These are phyloP conservation scores for Tetropium fuscum DNA, from an alignment of 2,888 invertebrate species.

Conservation along the genomic window DNA sequence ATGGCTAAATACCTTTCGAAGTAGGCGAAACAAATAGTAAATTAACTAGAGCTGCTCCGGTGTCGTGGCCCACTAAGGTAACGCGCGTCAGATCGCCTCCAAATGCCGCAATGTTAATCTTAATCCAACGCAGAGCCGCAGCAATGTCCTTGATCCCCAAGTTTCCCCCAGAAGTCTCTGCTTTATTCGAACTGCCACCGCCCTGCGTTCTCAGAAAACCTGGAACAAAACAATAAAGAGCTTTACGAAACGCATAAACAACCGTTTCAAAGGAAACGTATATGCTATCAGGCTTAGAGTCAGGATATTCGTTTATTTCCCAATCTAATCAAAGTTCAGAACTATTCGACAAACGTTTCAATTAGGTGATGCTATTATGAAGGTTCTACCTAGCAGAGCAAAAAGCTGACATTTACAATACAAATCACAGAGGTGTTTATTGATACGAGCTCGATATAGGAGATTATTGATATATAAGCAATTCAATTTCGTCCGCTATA, in stretches of 20 bases:
- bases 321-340: conserved; percentile 11
- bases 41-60: conserved; percentile 88
- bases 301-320: conserved; percentile 11
- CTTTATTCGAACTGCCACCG: conserved; percentile 47
- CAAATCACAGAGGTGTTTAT: too few species aligned
- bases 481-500: too few species aligned
- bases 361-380: conserved; percentile 8
- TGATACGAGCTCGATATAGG: too few species aligned
- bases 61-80: conserved; percentile 87
- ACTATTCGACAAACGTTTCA: conserved; percentile 2
- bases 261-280: conserved; percentile 15
- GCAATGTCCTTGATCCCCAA: conserved; percentile 86
- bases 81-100: conserved; percentile 89
- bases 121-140: conserved; percentile 87
- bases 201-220: conserved; percentile 71
- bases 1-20: conserved; percentile 72
- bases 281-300: conserved; percentile 14
- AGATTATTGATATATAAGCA: too few species aligned
- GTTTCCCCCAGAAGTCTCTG: conserved; percentile 71
- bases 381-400: too few species aligned
- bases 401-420: too few species aligned
- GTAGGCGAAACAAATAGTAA: conserved; percentile 85
- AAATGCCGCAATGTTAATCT: conserved; percentile 85
- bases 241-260: conserved; percentile 22
- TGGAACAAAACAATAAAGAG: conserved; percentile 55